phyloP scores from a whole-genome alignment of 2,113 vertebrate genomes.

The Sardina pilchardus region DNA sequence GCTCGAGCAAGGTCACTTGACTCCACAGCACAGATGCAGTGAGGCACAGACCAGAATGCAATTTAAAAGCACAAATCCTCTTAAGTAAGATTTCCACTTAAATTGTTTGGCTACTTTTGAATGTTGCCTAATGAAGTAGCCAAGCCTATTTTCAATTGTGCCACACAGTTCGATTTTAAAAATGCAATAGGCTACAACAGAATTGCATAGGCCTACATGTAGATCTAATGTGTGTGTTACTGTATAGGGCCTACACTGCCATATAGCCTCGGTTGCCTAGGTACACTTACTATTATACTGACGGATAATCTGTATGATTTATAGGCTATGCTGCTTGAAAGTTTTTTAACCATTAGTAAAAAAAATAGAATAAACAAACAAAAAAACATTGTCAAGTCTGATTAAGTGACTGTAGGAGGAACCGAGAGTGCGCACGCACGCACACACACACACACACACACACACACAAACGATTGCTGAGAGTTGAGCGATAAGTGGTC shows the following conservation, averaged over 20 bases:
- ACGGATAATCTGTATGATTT: no score
- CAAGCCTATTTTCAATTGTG: background rate
- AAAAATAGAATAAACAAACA: no score
- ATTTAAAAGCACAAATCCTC: background rate
- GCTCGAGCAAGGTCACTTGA: background rate
- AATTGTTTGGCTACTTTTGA: background rate
- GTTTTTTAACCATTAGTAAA: no score
- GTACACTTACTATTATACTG: no score
- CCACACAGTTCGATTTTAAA: background rate
- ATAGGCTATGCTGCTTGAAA: no score
- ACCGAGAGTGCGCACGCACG: background rate
- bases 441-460: background rate
- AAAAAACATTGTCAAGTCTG: background rate
- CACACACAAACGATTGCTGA: background rate
- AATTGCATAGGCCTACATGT: no score
- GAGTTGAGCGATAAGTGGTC: background rate
- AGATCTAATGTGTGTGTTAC: background rate
- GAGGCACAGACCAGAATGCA: background rate
- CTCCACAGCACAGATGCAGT: background rate
- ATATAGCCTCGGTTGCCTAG: no score
- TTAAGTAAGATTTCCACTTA: background rate
- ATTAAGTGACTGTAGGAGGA: background rate
- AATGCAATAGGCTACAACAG: background rate
- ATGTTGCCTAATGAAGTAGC: background rate
- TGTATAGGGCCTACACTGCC: no score